Evolutionary conservation across 2,888 invertebrate species (phyloP).

Genomic region (Pandemis cinnamomeana): DNA sequence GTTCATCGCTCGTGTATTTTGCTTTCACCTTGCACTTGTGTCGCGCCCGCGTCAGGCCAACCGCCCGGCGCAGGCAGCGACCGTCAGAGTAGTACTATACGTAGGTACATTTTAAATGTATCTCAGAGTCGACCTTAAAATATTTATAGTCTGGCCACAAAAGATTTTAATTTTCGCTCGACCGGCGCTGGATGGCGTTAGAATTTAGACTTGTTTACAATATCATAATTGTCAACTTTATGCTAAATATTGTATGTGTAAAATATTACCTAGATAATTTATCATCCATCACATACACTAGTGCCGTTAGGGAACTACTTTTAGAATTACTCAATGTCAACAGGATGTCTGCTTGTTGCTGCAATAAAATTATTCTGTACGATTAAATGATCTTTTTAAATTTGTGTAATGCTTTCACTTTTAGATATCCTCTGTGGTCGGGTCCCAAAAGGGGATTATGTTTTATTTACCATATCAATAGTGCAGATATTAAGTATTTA

Average conservation of each 20-base stretch:
- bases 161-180: not conserved
- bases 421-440: conserved; percentile 23
- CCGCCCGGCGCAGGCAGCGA: not conserved
- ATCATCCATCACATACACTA: conserved; percentile 31
- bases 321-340: conserved; percentile 29
- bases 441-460: conserved; percentile 9
- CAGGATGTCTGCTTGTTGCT: conserved; percentile 34
- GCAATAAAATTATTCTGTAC: conserved; percentile 30
- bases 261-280: conserved; percentile 29
- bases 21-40: conserved; percentile 2
- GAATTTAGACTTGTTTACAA: conserved; percentile 20
- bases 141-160: not conserved
- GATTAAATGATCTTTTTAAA: conserved; percentile 39
- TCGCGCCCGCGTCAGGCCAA: not conserved
- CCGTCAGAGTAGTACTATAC: not conserved
- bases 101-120: not conserved
- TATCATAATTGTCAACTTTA: conserved; percentile 27
- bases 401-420: conserved; percentile 26
- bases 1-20: not conserved
- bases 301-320: conserved; percentile 30
- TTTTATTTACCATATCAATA: conserved; percentile 5
- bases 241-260: conserved; percentile 21
- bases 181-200: not conserved
- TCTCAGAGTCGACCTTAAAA: not conserved
- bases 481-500: conserved; percentile 44